phyloP scores from a whole-genome alignment of 2,113 vertebrate genomes.

The Corythaixoides concolor region DNA sequence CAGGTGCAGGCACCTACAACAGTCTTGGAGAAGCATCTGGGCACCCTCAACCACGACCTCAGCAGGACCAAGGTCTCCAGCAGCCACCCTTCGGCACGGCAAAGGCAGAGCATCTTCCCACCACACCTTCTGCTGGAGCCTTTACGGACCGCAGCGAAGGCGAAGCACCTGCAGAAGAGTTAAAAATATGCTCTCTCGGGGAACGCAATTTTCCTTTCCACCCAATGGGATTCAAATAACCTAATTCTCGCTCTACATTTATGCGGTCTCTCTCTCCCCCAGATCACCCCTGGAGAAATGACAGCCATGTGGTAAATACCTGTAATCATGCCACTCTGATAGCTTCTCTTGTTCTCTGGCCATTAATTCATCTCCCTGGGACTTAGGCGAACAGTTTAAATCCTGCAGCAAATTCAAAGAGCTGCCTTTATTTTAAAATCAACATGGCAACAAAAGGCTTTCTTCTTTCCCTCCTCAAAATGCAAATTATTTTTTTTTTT shows the following conservation, averaged over 20 bases:
- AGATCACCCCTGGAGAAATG: neutral
- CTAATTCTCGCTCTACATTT: slow-evolving; percentile 21
- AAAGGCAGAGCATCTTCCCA: neutral
- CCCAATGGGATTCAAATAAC: slow-evolving; percentile 34
- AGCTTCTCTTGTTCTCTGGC: slow-evolving; percentile 25
- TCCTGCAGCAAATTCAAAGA: neutral
- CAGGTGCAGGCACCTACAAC: neutral
- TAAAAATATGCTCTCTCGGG: neutral
- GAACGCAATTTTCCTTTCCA: neutral
- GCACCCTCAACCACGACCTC: neutral
- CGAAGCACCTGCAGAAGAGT: neutral
- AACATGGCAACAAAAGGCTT: neutral
- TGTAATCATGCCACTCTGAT: slow-evolving; percentile 6
- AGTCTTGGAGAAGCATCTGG: neutral
- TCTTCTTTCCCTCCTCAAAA: neutral
- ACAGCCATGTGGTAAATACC: slow-evolving; percentile 26
- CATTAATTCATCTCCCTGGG: slow-evolving; percentile 42
- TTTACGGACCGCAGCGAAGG: rapidly evolving
- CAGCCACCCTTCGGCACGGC: rapidly evolving
- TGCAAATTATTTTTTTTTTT: neutral
- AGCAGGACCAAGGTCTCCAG: neutral
- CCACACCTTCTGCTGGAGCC: neutral
- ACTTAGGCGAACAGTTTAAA: neutral
- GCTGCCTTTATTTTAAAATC: slow-evolving; percentile 23
- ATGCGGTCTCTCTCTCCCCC: neutral